A percentile compares a stretch with the other conserved stretches of the same genome.
Conservation (phyloP, 1,140 invertebrate species). For the Drosophila biarmipes region DNA sequence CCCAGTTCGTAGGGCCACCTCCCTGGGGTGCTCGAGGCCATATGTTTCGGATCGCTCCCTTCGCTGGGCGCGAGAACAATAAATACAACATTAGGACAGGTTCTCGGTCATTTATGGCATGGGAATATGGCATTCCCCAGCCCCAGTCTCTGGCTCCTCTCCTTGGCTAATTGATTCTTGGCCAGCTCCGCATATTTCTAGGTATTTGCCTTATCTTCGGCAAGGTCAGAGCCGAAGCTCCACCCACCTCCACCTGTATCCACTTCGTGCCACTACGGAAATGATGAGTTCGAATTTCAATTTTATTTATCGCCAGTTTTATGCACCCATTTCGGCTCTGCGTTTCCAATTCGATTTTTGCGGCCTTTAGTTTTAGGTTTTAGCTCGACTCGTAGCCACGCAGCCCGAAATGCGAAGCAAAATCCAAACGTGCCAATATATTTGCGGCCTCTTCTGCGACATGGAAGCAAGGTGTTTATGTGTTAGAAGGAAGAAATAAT, state of each 20-base stretch:
- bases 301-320: conserved; percentile 61
- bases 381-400: conserved; percentile 32
- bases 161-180: conserved; percentile 32
- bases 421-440: conserved; percentile 64
- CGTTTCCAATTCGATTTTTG: conserved; percentile 13
- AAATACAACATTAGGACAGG: conserved; percentile 64
- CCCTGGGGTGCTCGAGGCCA: conserved; percentile 7
- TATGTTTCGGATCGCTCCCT: conserved; percentile 31
- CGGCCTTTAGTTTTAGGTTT: conserved; percentile 55
- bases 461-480: conserved; percentile 52
- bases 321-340: conserved; percentile 30
- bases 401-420: conserved; percentile 59
- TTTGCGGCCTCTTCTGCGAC: conserved; percentile 68
- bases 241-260: conserved; percentile 2
- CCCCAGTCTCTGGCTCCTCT: background rate
- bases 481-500: conserved; percentile 4
- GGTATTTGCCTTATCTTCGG: conserved; percentile 16
- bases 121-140: conserved; percentile 10
- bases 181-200: conserved; percentile 24
- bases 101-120: conserved; percentile 14
- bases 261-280: conserved; percentile 28
- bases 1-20: conserved; percentile 11
- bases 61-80: conserved; percentile 18
- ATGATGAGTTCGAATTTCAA: conserved; percentile 48
- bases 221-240: conserved; percentile 19